A percentile compares a stretch with the other conserved stretches of the same genome.
Evolutionary conservation across 2,797 vertebrate genomes (phyloP).

Genomic region (Salarias fasciatus): DNA sequence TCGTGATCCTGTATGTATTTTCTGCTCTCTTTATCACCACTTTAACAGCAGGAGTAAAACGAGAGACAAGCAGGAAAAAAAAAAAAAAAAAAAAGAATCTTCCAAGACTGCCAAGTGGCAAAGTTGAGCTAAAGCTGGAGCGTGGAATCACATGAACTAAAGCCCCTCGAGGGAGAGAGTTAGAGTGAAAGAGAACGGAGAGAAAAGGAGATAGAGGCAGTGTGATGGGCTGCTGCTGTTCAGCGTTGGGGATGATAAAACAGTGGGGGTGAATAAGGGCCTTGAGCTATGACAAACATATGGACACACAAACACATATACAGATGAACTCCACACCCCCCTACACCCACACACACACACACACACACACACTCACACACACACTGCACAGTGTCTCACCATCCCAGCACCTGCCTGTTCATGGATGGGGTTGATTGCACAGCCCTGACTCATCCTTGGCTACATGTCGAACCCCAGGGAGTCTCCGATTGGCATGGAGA

Average conservation of each 20-base stretch:
- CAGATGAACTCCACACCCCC: slow-evolving; percentile 41
- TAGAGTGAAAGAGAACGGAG: slow-evolving; percentile 66
- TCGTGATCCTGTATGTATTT: slow-evolving; percentile 74
- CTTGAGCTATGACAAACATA: slow-evolving; percentile 79
- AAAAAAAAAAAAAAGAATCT: slow-evolving; percentile 62
- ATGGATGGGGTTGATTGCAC: slow-evolving; percentile 76
- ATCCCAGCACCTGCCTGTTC: slow-evolving; percentile 77
- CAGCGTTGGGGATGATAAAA: slow-evolving; percentile 78
- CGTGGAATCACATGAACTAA: slow-evolving; percentile 79
- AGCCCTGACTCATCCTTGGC: slow-evolving; percentile 84
- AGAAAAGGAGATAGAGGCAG: slow-evolving; percentile 65
- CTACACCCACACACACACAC: slow-evolving; percentile 49
- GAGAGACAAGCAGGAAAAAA: slow-evolving; percentile 72
- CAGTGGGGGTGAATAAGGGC: slow-evolving; percentile 78
- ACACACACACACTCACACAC: slow-evolving; percentile 38
- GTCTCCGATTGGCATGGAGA: slow-evolving; percentile 79
- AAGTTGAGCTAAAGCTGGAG: slow-evolving; percentile 81
- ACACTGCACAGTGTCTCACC: slow-evolving; percentile 55
- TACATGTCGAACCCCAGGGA: slow-evolving; percentile 81
- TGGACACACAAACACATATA: slow-evolving; percentile 58
- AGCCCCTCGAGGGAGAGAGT: slow-evolving; percentile 75
- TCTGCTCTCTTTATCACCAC: slow-evolving; percentile 76
- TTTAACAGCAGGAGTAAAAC: slow-evolving; percentile 77
- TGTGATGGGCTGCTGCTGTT: slow-evolving; percentile 77
- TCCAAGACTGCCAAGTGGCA: slow-evolving; percentile 78